Evolutionary conservation across 2,888 invertebrate genomes (phyloP).

Genomic region (Aphidoletes aphidimyza): DNA sequence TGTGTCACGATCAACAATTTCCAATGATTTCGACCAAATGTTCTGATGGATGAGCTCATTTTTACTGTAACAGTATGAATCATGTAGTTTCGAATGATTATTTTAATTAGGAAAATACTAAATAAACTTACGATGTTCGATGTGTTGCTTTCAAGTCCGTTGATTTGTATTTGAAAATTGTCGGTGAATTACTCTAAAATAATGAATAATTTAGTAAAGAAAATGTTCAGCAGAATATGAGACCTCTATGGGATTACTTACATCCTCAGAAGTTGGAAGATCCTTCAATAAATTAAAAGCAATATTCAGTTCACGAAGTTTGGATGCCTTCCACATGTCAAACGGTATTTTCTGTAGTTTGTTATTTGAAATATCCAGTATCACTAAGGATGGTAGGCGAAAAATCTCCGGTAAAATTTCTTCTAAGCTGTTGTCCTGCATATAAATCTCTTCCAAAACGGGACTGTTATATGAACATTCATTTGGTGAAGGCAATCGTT

Average conservation of each 20-base stretch:
- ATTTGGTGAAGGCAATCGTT: constrained; percentile 73
- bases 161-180: constrained; percentile 8
- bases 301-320: constrained; percentile 84
- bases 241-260: not conserved
- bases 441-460: constrained; percentile 86
- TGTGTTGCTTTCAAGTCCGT: not conserved
- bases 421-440: constrained; percentile 92
- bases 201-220: not conserved
- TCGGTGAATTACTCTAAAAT: constrained; percentile 20
- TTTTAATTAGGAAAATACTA: too few species aligned
- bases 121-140: constrained; percentile 25
- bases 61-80: not conserved
- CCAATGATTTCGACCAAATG: constrained; percentile 64
- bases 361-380: constrained; percentile 94
- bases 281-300: constrained; percentile 55
- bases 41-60: constrained; percentile 3
- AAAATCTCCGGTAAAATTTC: constrained; percentile 85
- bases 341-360: constrained; percentile 85
- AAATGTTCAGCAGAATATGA: too few species aligned
- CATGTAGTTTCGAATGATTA: too few species aligned
- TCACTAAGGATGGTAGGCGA: constrained; percentile 78
- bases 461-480: constrained; percentile 74
- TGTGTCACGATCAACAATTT: constrained; percentile 74
- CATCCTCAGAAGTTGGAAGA: constrained; percentile 53
- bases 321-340: constrained; percentile 86